A percentile compares a stretch with the other conserved stretches of the same genome.
phyloP scores from a whole-genome alignment of 2,113 vertebrate genomes.

The Sceloporus undulatus region DNA sequence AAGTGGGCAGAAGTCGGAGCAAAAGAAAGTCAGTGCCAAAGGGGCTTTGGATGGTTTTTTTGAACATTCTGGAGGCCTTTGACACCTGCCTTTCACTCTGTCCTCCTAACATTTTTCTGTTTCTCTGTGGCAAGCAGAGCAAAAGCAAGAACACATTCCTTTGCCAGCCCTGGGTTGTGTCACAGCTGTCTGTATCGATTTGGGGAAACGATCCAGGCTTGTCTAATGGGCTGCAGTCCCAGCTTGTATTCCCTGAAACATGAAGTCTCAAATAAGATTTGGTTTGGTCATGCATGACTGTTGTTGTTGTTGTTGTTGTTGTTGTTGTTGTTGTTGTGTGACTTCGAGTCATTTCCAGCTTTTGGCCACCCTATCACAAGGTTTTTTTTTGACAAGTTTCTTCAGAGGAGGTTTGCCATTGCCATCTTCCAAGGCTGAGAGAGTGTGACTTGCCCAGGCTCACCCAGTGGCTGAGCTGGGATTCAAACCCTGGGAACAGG shows the following conservation, averaged over 20 bases:
- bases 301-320: no score
- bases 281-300: no score
- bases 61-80: slow-evolving; percentile 35
- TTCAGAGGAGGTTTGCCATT: no score
- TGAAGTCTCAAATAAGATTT: not conserved
- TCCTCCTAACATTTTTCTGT: not conserved
- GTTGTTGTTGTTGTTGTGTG: no score
- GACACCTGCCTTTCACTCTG: slow-evolving; percentile 29
- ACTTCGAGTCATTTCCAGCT: no score
- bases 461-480: no score
- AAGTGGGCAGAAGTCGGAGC: not conserved
- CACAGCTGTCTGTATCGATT: not conserved
- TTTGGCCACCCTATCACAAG: no score
- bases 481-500: no score
- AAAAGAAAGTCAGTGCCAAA: not conserved
- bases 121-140: not conserved
- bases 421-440: no score
- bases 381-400: no score
- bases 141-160: not conserved
- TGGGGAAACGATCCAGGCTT: not conserved
- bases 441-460: no score
- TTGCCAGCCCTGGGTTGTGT: not conserved
- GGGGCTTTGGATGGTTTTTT: slow-evolving; percentile 3
- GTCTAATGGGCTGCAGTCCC: not conserved
- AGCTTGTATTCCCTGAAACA: no score